A percentile compares a stretch with the other conserved stretches of the same genome.
phyloP scores from a whole-genome alignment of 2,113 vertebrate species.

The Sander vitreus region DNA sequence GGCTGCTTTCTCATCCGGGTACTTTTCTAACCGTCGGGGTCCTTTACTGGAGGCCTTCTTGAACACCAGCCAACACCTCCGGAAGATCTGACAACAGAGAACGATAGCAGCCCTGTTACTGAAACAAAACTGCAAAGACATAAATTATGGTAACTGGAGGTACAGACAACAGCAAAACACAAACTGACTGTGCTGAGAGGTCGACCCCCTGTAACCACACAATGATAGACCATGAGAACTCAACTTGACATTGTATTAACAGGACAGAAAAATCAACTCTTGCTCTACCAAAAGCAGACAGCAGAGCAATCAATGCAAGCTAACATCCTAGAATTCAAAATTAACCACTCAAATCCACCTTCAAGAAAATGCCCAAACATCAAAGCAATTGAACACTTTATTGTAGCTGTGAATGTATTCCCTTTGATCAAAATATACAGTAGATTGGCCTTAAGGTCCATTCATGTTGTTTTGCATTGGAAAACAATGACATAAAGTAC shows the following conservation, averaged over 20 bases:
- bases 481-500: slow-evolving; percentile 7
- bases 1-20: slow-evolving; percentile 98
- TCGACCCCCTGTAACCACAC: not conserved
- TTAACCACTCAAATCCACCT: not conserved
- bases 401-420: slow-evolving; percentile 3
- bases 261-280: not conserved
- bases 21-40: slow-evolving; percentile 96
- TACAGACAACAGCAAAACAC: slow-evolving; percentile 16
- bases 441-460: slow-evolving; percentile 13
- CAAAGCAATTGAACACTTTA: slow-evolving; percentile 9
- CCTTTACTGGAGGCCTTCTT: slow-evolving; percentile 99
- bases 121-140: slow-evolving; percentile 19
- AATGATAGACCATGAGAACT: not conserved
- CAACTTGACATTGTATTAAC: slow-evolving; percentile 12
- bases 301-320: not conserved
- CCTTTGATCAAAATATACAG: slow-evolving; percentile 9
- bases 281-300: not conserved
- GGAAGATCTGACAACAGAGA: slow-evolving; percentile 92
- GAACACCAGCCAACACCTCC: slow-evolving; percentile 98
- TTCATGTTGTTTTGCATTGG: slow-evolving; percentile 22
- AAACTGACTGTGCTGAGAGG: slow-evolving; percentile 12
- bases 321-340: not conserved
- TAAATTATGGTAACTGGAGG: slow-evolving; percentile 16
- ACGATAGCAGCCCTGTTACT: slow-evolving; percentile 25
- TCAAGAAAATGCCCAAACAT: slow-evolving; percentile 7